Percentiles rank a stretch among this genome's conserved stretches.
Conservation (phyloP, 2,797 vertebrate species). For the Sebastolobus alascanus region DNA sequence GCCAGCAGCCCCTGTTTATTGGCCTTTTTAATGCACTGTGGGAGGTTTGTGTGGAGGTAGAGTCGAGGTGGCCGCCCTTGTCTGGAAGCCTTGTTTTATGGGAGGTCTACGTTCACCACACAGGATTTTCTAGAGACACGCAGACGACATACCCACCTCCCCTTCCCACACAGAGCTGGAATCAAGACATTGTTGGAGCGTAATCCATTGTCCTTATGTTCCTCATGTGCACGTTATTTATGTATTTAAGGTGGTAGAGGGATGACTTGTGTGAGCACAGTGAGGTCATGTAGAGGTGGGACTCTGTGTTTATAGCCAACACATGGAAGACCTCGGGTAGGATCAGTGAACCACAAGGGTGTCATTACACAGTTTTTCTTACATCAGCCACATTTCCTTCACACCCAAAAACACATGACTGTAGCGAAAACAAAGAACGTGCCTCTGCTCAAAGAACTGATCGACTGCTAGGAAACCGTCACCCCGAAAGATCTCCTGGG, state of each 20-base stretch:
- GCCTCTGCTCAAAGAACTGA: constrained; percentile 32
- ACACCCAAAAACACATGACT: constrained; percentile 74
- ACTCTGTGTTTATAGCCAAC: constrained; percentile 65
- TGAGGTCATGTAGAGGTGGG: constrained; percentile 68
- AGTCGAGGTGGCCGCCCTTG: constrained; percentile 69
- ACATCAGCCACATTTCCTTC: constrained; percentile 73
- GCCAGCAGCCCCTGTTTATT: constrained; percentile 64
- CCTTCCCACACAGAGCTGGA: constrained; percentile 35
- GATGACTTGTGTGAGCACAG: constrained; percentile 40
- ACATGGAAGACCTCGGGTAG: constrained; percentile 56
- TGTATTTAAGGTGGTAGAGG: constrained; percentile 46
- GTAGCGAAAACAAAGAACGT: constrained; percentile 53
- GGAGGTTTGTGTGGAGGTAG: constrained; percentile 73
- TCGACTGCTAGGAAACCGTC: constrained; percentile 26
- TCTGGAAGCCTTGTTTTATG: constrained; percentile 73
- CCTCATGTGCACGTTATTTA: constrained; percentile 55
- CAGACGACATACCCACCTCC: constrained; percentile 26
- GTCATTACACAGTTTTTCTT: constrained; percentile 71
- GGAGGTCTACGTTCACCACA: constrained; percentile 67
- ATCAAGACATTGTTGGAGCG: constrained; percentile 20
- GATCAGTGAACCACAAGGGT: constrained; percentile 60
- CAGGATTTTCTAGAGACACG: constrained; percentile 55
- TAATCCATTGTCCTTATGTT: constrained; percentile 47
- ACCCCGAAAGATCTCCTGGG: constrained; percentile 17
- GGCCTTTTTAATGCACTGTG: constrained; percentile 69